A percentile compares a stretch with the other conserved stretches of the same genome.
These are phyloP conservation scores for Pseudocheirus occidentalis DNA, from an alignment of 2,797 vertebrate genomes.

Conservation along the genomic window DNA sequence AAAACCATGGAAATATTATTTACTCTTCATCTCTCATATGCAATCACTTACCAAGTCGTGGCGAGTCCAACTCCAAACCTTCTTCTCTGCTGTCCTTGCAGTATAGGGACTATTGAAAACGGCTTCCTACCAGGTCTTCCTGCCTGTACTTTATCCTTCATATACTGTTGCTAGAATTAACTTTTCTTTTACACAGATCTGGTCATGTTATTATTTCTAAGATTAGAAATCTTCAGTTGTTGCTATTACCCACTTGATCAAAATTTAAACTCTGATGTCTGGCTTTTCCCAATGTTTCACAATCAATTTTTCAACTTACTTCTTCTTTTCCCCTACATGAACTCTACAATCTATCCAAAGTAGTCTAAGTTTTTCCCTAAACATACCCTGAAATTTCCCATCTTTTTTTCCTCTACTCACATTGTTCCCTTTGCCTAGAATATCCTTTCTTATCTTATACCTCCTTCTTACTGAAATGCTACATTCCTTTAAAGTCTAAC, in stretches of 20 bases:
- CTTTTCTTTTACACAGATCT: neutral
- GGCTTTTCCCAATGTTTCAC: neutral
- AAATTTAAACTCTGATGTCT: neutral
- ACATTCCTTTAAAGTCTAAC: neutral
- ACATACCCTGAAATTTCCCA: neutral
- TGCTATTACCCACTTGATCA: neutral
- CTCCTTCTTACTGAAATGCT: neutral
- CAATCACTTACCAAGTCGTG: neutral
- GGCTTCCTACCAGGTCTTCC: neutral
- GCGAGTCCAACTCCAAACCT: neutral
- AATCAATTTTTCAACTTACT: neutral
- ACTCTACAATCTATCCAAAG: neutral
- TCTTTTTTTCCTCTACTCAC: neutral
- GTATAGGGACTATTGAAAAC: neutral
- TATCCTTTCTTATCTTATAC: neutral
- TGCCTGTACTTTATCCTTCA: neutral
- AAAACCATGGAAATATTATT: neutral
- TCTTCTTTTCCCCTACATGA: neutral
- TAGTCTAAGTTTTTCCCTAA: neutral
- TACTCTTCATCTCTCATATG: neutral
- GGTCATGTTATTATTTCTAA: neutral
- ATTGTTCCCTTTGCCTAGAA: neutral
- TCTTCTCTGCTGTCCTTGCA: neutral
- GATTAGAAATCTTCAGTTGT: neutral
- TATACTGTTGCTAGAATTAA: neutral